phyloP scores from a whole-genome alignment of 2,888 invertebrate species.

The Girardia tigrina region DNA sequence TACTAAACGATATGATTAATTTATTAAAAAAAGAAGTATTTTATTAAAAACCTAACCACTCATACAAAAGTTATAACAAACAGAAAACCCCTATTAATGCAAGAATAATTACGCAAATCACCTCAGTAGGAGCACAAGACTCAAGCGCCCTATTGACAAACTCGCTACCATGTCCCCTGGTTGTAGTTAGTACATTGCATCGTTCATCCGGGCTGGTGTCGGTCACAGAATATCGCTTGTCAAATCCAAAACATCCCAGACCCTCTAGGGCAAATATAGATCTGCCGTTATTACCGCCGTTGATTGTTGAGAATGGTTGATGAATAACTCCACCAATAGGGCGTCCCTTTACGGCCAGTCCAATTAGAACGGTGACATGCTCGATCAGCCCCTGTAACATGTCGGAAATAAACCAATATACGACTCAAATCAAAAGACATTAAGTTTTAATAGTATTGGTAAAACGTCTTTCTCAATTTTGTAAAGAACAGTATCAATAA shows the following conservation, averaged over 20 bases:
- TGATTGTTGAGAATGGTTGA: slow-evolving; percentile 62
- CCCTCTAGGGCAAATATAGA: slow-evolving; percentile 86
- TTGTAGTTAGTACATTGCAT: slow-evolving; percentile 70
- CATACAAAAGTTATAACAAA: no score
- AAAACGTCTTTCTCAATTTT: no score
- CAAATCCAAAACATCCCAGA: slow-evolving; percentile 52
- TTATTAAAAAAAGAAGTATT: no score
- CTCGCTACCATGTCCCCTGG: slow-evolving; percentile 74
- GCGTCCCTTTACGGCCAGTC: slow-evolving; percentile 71
- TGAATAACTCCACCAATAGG: slow-evolving; percentile 91
- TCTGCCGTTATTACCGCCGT: slow-evolving; percentile 54
- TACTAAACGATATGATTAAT: no score
- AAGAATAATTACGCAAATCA: no score
- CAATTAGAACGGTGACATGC: slow-evolving; percentile 92
- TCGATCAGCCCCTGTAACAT: slow-evolving; percentile 80
- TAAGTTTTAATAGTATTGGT: no score
- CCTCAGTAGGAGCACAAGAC: slow-evolving; percentile 73
- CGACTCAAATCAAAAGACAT: no score
- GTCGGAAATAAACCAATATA: no score
- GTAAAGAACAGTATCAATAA: no score
- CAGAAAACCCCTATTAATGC: no score
- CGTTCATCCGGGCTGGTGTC: neutral
- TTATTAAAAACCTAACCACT: no score
- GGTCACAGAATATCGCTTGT: neutral
- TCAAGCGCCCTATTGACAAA: slow-evolving; percentile 69